These are phyloP conservation scores for Mionectes macconnelli DNA, from an alignment of 2,113 vertebrate genomes.

Conservation along the genomic window DNA sequence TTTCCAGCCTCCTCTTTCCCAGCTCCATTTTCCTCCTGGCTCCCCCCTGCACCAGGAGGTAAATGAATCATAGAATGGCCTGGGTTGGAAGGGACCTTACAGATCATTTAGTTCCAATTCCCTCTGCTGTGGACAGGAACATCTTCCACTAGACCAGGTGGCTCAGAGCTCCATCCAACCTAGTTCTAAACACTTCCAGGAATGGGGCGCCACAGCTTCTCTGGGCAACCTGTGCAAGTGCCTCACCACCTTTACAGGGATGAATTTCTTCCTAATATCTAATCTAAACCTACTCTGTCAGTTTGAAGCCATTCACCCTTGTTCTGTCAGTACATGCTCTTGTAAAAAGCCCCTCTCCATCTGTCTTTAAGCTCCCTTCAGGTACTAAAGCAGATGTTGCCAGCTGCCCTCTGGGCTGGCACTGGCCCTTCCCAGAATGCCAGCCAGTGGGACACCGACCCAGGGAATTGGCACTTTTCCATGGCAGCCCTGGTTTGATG, in stretches of 20 bases:
- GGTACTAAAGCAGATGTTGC: not conserved
- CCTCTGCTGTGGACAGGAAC: not conserved
- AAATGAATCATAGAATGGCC: not conserved
- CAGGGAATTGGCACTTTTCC: rapidly evolving
- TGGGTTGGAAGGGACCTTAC: not conserved
- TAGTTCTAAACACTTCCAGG: rapidly evolving
- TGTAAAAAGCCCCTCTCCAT: not conserved
- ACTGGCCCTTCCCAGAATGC: not conserved
- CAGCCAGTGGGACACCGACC: rapidly evolving
- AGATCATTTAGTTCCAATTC: not conserved
- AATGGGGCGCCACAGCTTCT: not conserved
- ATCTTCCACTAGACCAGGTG: not conserved
- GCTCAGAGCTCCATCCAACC: not conserved
- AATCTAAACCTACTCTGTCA: not conserved
- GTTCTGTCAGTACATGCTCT: not conserved
- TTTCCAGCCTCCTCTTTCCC: not conserved
- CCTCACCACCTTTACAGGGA: not conserved
- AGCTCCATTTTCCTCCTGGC: not conserved
- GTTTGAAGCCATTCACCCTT: not conserved
- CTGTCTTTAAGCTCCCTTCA: not conserved
- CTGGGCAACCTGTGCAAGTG: not conserved
- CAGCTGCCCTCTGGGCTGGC: not conserved
- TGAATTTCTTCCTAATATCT: too few species aligned
- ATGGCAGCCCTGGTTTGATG: not conserved
- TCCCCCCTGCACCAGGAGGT: not conserved